Evolutionary conservation across 2,113 vertebrate species (phyloP), one percentile per base, ranked within the genome.

Genomic region (Colistium nudipinnis): DNA sequence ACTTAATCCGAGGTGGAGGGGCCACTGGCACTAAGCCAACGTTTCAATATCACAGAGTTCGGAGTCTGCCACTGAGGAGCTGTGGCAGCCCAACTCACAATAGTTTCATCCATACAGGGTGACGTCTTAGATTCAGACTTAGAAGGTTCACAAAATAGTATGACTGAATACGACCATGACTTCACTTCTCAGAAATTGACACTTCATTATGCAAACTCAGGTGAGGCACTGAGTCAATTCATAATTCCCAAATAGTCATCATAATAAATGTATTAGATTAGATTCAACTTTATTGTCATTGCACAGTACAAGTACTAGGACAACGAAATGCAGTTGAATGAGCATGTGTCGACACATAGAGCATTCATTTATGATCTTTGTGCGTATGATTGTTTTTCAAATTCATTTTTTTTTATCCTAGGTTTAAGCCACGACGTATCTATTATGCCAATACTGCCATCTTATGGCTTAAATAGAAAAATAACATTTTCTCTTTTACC

Each of bases 1-100:
- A 41, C 55, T 85, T 85, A 88, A 87, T 87, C 82, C 68, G 48
- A 82, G 56, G 66, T 30, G 63, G 74, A 76, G 24, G 39, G 35
- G 67, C 31, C 71, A 62, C 38, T 69, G 76, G 54, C 55, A 27
- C 59, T 67, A 39, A 71, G 52, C 61, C 45, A 52, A 6, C 10
- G 16, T 48, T 62, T 72, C 49, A 52, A 60, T 30, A 54, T 36
- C 20, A 61, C 22, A 30, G 20, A 43, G 28, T 36, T 54, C 41
- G 45, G 17, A 61, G 22, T 4, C 24, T 49, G 51, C 20, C 2
- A 35, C 13, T 60, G 53, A 62, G 36, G 30, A 68, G 44, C 24
- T 25, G 43, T 11, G 13, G n/a, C 27, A 43, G 66, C 52, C 71
- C 49, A 24, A 65, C 43, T 38, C 64, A 49, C 57, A 43, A 14